phyloP scores from a whole-genome alignment of 2,113 vertebrate genomes.

The Calidris pygmaea region DNA sequence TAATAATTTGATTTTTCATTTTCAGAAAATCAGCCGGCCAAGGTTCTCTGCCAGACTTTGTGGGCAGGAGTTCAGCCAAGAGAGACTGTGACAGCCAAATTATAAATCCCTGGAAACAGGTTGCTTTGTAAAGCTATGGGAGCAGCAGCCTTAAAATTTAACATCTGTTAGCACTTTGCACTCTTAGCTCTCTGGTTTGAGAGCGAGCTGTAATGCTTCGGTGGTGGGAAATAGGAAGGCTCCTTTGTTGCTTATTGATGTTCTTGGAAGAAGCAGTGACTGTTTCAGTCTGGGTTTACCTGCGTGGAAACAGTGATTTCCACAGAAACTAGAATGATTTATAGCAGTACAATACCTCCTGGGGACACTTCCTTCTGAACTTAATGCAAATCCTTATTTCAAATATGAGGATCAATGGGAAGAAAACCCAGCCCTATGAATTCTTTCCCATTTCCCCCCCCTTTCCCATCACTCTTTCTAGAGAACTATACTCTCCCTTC shows the following conservation, averaged over 20 bases:
- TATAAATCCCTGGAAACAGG: neutral
- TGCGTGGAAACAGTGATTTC: neutral
- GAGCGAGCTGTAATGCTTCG: neutral
- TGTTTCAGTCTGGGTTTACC: neutral
- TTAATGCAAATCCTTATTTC: neutral
- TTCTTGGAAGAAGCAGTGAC: neutral
- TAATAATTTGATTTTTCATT: neutral
- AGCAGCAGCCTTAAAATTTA: neutral
- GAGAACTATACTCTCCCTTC: neutral
- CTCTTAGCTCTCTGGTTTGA: neutral
- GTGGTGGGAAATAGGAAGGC: neutral
- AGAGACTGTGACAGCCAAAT: neutral
- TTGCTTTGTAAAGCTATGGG: neutral
- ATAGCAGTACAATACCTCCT: neutral
- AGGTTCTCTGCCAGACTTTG: neutral
- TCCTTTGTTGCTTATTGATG: neutral
- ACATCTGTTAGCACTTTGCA: neutral
- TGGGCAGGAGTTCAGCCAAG: neutral
- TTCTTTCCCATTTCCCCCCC: neutral
- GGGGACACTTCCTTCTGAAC: neutral
- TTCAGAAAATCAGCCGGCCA: neutral
- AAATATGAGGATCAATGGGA: neutral
- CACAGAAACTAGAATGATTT: neutral
- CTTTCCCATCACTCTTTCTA: neutral
- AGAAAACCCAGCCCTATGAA: neutral